Conservation (phyloP, 2,113 vertebrate species). For the Struthidea cinerea region DNA sequence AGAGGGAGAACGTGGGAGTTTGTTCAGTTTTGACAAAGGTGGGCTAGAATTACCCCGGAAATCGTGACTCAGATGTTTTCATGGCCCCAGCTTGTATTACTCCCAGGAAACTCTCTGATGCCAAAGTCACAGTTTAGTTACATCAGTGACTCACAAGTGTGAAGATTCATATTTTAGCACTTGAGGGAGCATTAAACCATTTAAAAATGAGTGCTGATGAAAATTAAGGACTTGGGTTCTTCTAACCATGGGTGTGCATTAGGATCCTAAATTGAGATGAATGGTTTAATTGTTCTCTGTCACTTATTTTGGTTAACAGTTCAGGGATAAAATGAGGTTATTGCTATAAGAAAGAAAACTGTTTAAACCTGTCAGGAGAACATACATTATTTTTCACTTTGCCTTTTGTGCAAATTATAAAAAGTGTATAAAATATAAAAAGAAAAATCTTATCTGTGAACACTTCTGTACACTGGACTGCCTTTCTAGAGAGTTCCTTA, state of each 20-base stretch:
- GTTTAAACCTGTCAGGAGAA: neutral
- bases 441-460: neutral
- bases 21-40: conserved; percentile 77
- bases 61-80: conserved; percentile 84
- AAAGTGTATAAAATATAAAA: neutral
- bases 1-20: conserved; percentile 39
- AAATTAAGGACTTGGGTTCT: conserved; percentile 68
- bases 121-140: conserved; percentile 87
- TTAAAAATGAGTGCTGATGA: conserved; percentile 77
- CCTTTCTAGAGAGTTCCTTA: neutral
- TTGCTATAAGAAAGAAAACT: neutral
- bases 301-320: conserved; percentile 31
- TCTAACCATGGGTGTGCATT: conserved; percentile 71
- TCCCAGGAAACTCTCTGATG: conserved; percentile 85
- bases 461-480: neutral
- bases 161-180: conserved; percentile 97
- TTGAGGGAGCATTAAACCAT: conserved; percentile 82
- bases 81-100: conserved; percentile 76
- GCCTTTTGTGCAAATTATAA: neutral
- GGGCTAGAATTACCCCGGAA: conserved; percentile 82
- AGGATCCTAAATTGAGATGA: conserved; percentile 63
- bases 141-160: conserved; percentile 94
- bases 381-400: conserved; percentile 16
- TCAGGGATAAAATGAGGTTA: neutral
- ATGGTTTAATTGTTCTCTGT: conserved; percentile 36